A percentile compares a stretch with the other conserved stretches of the same genome.
Conservation (phyloP, 2,113 vertebrate genomes). For the Piliocolobus tephrosceles region DNA sequence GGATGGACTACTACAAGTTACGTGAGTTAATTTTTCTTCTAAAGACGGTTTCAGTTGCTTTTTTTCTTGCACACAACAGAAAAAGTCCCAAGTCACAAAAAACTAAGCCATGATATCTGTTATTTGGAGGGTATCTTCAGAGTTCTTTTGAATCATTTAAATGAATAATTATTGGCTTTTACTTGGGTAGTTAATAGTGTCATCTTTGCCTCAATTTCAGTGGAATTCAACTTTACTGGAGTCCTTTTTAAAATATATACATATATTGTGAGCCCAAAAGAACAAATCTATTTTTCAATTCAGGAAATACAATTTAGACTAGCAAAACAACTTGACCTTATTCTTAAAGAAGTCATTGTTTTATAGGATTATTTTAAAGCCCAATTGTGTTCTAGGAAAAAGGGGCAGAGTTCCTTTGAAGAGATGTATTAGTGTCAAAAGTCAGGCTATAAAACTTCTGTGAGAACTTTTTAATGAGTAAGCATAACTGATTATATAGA, state of each 20-base stretch:
- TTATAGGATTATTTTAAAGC: slow-evolving; percentile 48
- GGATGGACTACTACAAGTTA: not conserved
- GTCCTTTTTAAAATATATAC: not conserved
- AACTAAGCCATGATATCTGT: not conserved
- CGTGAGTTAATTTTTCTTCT: not conserved
- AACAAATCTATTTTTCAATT: slow-evolving; percentile 30
- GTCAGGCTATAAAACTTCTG: slow-evolving; percentile 13
- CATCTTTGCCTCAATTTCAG: not conserved
- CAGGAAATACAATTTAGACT: not conserved
- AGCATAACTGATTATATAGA: not conserved
- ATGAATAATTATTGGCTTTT: not conserved
- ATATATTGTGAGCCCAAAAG: not conserved
- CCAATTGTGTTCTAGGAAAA: not conserved
- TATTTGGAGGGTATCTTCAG: not conserved
- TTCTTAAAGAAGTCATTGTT: slow-evolving; percentile 37
- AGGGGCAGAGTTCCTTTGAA: not conserved
- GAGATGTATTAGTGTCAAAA: slow-evolving; percentile 20
- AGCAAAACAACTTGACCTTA: slow-evolving; percentile 31
- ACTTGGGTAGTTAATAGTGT: not conserved
- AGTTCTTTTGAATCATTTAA: slow-evolving; percentile 22
- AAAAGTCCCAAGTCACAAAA: not conserved
- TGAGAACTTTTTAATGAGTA: slow-evolving; percentile 12
- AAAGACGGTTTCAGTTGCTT: not conserved
- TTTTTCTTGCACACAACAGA: not conserved
- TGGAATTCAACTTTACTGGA: not conserved